A percentile compares a stretch with the other conserved stretches of the same genome.
These are phyloP conservation scores for Neoaliturus tenellus DNA, from an alignment of 2,888 invertebrate species.

Conservation along the genomic window DNA sequence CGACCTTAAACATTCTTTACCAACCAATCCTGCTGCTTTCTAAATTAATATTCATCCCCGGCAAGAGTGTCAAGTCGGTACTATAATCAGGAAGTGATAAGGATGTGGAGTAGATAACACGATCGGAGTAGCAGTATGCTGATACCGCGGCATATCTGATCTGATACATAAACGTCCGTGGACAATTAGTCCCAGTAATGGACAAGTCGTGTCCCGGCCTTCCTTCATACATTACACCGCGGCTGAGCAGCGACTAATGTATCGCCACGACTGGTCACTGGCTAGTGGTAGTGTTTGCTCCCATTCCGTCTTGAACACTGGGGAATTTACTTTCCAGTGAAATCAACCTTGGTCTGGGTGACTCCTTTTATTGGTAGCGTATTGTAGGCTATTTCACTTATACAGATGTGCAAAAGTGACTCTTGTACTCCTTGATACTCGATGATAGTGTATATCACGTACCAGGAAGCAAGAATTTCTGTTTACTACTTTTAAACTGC, in stretches of 20 bases:
- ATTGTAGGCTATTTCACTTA: too few relatives aligned
- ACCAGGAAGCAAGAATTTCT: too few relatives aligned
- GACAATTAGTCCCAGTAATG: constrained; percentile 27
- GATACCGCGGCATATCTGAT: background rate
- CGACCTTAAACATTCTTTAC: too few relatives aligned
- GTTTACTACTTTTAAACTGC: too few relatives aligned
- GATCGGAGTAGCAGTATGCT: background rate
- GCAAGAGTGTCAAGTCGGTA: background rate
- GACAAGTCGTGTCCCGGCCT: constrained; percentile 17
- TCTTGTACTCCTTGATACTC: too few relatives aligned
- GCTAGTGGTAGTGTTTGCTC: background rate
- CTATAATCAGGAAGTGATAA: background rate
- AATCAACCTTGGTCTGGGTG: too few relatives aligned
- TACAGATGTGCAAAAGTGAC: too few relatives aligned
- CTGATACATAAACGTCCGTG: constrained; percentile 11
- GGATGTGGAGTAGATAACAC: constrained; percentile 4
- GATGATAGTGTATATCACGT: too few relatives aligned
- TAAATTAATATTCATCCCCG: background rate
- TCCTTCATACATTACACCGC: background rate
- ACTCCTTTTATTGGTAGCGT: too few relatives aligned
- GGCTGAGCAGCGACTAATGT: background rate
- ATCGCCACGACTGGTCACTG: background rate
- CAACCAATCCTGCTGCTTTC: too few relatives aligned
- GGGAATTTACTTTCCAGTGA: background rate
- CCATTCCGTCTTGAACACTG: background rate